Evolutionary conservation across 2,888 invertebrate genomes (phyloP).

Genomic region (Eutolmus rufibarbis): DNA sequence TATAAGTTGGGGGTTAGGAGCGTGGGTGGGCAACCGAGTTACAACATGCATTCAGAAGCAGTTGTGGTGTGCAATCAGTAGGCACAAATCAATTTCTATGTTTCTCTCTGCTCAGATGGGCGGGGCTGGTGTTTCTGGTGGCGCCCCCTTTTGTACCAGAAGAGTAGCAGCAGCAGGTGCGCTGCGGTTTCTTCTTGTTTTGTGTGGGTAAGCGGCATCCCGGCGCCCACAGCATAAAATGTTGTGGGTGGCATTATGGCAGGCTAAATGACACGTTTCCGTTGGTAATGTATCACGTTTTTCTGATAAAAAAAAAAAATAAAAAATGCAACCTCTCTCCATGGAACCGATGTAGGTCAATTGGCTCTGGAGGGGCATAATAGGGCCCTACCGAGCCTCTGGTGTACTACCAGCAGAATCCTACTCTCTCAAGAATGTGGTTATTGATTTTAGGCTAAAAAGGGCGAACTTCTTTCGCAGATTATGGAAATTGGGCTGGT

Average conservation of each 20-base stretch:
- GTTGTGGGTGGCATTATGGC: conserved; percentile 12
- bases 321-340: neutral
- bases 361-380: neutral
- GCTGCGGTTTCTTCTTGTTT: neutral
- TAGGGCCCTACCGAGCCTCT: neutral
- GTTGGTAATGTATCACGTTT: conserved; percentile 7
- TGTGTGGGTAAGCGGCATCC: neutral
- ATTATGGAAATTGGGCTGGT: neutral
- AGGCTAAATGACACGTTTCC: conserved; percentile 11
- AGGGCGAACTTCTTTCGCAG: neutral
- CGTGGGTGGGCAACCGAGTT: neutral
- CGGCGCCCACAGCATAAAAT: neutral
- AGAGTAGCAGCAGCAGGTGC: neutral
- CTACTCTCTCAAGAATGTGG: neutral
- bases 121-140: neutral
- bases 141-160: neutral
- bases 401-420: neutral
- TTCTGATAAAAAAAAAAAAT: neutral
- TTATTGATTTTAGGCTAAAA: conserved; percentile 15
- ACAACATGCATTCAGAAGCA: neutral
- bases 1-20: neutral
- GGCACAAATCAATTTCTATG: conserved; percentile 11
- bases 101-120: neutral
- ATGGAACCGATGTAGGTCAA: conserved; percentile 3
- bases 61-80: conserved; percentile 10